Conservation (phyloP, 2,888 invertebrate species). For the Tinea trinotella region DNA sequence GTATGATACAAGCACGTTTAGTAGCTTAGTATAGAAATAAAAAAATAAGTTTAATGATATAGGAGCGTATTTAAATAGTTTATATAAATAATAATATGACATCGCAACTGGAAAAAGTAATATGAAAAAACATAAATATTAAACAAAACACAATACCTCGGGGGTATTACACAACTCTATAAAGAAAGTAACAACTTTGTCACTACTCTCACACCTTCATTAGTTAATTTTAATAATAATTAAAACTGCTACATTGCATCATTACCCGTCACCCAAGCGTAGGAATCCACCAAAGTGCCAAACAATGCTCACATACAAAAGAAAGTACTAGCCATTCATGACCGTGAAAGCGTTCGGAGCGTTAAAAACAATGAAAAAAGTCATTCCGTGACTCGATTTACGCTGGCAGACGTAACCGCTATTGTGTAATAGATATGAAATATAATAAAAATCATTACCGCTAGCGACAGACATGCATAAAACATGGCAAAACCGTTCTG, state of each 20-base stretch:
- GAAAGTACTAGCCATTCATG: slow-evolving; percentile 51
- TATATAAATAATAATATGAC: too few species aligned
- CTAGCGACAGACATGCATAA: slow-evolving; percentile 18
- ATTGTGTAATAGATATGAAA: slow-evolving; percentile 27
- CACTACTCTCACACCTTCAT: neutral
- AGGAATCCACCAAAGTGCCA: neutral
- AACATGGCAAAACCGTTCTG: neutral
- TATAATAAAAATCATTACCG: slow-evolving; percentile 21
- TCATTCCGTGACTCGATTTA: slow-evolving; percentile 39
- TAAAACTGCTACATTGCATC: slow-evolving; percentile 5
- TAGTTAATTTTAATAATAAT: slow-evolving; percentile 1
- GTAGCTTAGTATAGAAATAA: too few species aligned
- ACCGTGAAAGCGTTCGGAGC: slow-evolving; percentile 56
- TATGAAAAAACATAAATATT: too few species aligned
- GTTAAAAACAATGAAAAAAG: slow-evolving; percentile 40
- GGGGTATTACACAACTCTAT: neutral
- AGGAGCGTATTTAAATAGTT: too few species aligned
- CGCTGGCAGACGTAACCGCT: slow-evolving; percentile 28
- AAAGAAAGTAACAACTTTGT: slow-evolving; percentile 3
- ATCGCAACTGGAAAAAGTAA: too few species aligned
- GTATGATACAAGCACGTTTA: too few species aligned
- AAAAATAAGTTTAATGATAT: too few species aligned
- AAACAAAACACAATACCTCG: neutral
- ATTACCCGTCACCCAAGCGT: slow-evolving; percentile 4
- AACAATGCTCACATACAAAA: slow-evolving; percentile 29